Conservation (phyloP, 1,140 invertebrate species). For the Lucilia cuprina region DNA sequence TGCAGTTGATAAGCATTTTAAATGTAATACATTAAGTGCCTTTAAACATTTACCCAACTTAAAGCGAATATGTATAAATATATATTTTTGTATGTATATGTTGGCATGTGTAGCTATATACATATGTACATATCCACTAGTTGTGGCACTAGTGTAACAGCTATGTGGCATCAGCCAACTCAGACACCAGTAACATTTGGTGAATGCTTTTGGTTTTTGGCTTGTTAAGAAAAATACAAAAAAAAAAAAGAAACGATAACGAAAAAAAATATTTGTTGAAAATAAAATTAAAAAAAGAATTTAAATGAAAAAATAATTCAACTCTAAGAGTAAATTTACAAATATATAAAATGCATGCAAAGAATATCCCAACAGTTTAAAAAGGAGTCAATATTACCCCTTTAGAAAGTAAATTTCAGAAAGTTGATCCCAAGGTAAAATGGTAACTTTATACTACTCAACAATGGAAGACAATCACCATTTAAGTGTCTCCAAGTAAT, state of each 20-base stretch:
- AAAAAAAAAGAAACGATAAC: not conserved
- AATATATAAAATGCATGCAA: too few relatives aligned
- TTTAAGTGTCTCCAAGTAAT: too few relatives aligned
- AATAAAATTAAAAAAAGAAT: not conserved
- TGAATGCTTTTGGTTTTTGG: not conserved
- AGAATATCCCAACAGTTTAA: too few relatives aligned
- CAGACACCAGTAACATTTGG: not conserved
- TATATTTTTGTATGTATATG: too few relatives aligned
- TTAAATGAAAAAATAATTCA: not conserved
- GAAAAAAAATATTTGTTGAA: not conserved
- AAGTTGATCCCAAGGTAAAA: too few relatives aligned
- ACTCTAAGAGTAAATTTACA: not conserved
- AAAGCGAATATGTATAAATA: not conserved
- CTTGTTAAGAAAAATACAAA: not conserved
- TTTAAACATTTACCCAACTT: slow-evolving; percentile 13
- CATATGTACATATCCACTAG: too few relatives aligned
- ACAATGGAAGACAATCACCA: too few relatives aligned
- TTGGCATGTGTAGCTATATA: too few relatives aligned
- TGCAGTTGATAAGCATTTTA: slow-evolving; percentile 43
- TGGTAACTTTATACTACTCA: too few relatives aligned
- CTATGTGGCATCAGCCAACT: not conserved
- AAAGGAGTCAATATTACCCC: too few relatives aligned
- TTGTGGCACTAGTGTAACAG: not conserved
- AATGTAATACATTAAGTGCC: slow-evolving; percentile 41
- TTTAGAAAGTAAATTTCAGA: too few relatives aligned